phyloP scores from a whole-genome alignment of 2,888 invertebrate genomes.

The Frankliniella intonsa region DNA sequence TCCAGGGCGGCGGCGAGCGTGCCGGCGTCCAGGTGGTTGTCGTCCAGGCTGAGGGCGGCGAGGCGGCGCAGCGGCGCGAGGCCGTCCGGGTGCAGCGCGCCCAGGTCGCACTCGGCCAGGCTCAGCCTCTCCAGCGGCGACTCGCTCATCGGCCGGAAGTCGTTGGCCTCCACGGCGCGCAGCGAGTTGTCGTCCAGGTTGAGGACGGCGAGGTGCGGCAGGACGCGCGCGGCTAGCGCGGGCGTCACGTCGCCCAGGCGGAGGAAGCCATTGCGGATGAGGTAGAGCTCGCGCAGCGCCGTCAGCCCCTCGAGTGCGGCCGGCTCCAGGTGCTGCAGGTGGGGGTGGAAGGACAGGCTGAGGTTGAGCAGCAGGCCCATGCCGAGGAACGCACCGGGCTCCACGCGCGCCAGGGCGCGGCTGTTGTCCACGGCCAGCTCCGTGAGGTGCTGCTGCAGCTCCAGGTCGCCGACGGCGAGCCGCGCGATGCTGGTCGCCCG shows the following conservation, averaged over 20 bases:
- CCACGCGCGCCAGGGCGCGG: background rate
- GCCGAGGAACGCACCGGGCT: conserved; percentile 4
- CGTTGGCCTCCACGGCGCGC: background rate
- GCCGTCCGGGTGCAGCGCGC: background rate
- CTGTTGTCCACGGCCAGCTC: background rate
- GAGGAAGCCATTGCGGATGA: background rate
- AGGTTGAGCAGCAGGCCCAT: conserved; percentile 27
- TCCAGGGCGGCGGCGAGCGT: background rate
- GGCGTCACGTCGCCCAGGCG: background rate
- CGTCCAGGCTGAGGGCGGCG: background rate
- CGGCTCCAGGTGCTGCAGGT: background rate
- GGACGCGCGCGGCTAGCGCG: background rate
- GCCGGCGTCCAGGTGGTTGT: background rate
- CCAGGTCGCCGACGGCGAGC: background rate
- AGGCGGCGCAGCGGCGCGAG: background rate
- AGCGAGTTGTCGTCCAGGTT: background rate
- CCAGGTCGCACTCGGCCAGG: background rate
- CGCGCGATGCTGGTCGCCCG: background rate
- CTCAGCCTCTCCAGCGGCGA: background rate
- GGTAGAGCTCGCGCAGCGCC: background rate
- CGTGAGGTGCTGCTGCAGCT: background rate
- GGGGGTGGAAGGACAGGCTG: conserved; percentile 27
- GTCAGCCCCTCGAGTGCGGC: conserved; percentile 19
- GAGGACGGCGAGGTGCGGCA: background rate
- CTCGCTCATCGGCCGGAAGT: background rate